Evolutionary conservation across 2,888 invertebrate species (phyloP).

Genomic region (Steinernema scapterisci): DNA sequence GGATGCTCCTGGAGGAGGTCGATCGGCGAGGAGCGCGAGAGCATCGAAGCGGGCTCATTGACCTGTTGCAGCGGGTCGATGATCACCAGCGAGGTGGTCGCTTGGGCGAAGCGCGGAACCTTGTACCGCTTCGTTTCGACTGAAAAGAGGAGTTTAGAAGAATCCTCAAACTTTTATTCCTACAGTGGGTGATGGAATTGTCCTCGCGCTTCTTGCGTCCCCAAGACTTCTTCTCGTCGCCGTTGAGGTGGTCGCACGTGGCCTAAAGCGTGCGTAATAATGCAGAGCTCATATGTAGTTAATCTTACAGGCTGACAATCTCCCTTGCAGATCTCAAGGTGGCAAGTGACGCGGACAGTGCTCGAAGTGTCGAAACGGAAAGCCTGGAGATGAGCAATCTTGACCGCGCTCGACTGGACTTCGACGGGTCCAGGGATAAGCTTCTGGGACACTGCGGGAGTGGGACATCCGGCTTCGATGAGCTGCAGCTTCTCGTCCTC

Average conservation of each 20-base stretch:
- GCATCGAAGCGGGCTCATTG: slow-evolving; percentile 54
- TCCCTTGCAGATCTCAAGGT: slow-evolving; percentile 66
- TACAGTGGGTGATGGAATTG: slow-evolving; percentile 49
- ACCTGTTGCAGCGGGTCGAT: slow-evolving; percentile 66
- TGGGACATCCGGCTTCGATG: slow-evolving; percentile 66
- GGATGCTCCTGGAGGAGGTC: slow-evolving; percentile 38
- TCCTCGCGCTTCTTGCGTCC: slow-evolving; percentile 65
- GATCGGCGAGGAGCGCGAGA: slow-evolving; percentile 34
- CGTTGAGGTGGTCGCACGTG: slow-evolving; percentile 59
- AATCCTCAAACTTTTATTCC: not conserved
- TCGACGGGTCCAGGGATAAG: slow-evolving; percentile 64
- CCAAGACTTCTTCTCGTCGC: slow-evolving; percentile 56
- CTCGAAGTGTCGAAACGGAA: slow-evolving; percentile 67
- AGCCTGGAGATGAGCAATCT: slow-evolving; percentile 57
- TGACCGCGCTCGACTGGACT: slow-evolving; percentile 48
- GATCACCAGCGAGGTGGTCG: slow-evolving; percentile 64
- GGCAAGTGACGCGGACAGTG: slow-evolving; percentile 63
- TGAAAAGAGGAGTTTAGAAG: slow-evolving; percentile 42
- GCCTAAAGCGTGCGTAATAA: slow-evolving; percentile 37
- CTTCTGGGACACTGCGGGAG: slow-evolving; percentile 66
- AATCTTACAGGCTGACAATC: slow-evolving; percentile 58
- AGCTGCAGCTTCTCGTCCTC: slow-evolving; percentile 61
- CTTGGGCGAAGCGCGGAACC: slow-evolving; percentile 60
- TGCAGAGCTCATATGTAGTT: no score
- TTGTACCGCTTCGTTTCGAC: slow-evolving; percentile 65